phyloP scores from a whole-genome alignment of 2,888 invertebrate species.

The Caenorhabditis sp. region DNA sequence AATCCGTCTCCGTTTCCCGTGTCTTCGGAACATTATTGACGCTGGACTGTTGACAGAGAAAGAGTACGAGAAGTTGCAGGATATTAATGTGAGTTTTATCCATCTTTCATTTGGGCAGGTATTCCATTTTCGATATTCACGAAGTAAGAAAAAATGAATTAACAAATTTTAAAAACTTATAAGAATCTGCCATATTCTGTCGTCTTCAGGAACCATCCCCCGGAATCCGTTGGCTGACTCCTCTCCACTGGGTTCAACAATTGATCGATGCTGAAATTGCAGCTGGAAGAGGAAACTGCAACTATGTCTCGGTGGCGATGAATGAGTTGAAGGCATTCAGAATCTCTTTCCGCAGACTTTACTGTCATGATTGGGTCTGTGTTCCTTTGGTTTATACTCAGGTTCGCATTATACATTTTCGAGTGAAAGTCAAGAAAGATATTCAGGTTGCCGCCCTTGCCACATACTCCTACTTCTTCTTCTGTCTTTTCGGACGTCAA shows the following conservation, averaged over 20 bases:
- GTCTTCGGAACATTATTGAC: constrained; percentile 84
- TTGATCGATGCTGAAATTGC: constrained; percentile 63
- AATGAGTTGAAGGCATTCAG: constrained; percentile 70
- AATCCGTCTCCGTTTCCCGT: constrained; percentile 83
- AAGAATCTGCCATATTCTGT: too few relatives aligned
- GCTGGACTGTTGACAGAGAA: constrained; percentile 84
- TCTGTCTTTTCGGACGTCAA: constrained; percentile 84
- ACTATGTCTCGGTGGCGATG: constrained; percentile 63
- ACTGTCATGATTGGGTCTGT: constrained; percentile 78
- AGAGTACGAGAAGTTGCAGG: constrained; percentile 83
- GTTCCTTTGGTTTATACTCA: constrained; percentile 78
- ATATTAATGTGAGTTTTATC: constrained; percentile 56
- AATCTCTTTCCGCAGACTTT: constrained; percentile 68
- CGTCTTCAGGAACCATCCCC: constrained; percentile 73
- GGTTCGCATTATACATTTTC: constrained; percentile 53
- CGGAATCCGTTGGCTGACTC: constrained; percentile 77
- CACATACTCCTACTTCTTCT: constrained; percentile 84
- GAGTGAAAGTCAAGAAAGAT: background rate
- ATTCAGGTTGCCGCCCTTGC: constrained; percentile 83
- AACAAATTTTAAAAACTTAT: too few relatives aligned
- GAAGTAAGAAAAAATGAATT: too few relatives aligned
- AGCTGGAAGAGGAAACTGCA: constrained; percentile 52
- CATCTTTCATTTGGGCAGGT: background rate
- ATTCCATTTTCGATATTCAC: background rate
- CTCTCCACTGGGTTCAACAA: constrained; percentile 78